Base-by-base conservation (phyloP, 2,888 invertebrate genomes). In the Pegoplata infirma region DNA sequence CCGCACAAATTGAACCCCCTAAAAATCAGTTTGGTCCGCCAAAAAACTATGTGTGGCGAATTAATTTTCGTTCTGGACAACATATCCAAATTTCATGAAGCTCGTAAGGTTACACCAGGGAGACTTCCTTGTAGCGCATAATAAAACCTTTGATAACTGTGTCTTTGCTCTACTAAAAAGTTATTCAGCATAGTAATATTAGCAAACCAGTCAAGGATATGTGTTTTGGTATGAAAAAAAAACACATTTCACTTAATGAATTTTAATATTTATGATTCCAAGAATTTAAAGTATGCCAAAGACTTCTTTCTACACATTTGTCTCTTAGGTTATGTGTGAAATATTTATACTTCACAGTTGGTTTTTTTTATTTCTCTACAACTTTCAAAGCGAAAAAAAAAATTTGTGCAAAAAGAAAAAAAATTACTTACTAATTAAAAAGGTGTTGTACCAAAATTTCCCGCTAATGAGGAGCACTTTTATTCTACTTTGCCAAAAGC, bases 191-290 rank as follows among this genome's bases (percentile, higher is more conserved):
- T n/a, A n/a, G n/a, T n/a, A n/a, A n/a, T n/a, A n/a, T n/a, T n/a
- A n/a, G n/a, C n/a, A n/a, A n/a, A n/a, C n/a, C n/a, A n/a, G n/a
- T n/a, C n/a, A n/a, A n/a, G n/a, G n/a, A n/a, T n/a, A n/a, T n/a
- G 32, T 32, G 32, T 32, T 32, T 2, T 7, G 2, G 8, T 8
- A 10, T 8, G 12, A 14, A 23, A 58, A 58, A 6, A 1, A 32
- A 32, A 6, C 10, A 21, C 21, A 40, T 40, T 56, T 58, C 44
- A 58, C 40, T 58, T 58, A 58, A 58, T 58, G 44, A 58, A 58
- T 58, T 58, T 58, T 40, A 58, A 58, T 58, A 58, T 58, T 58
- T 58, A 51, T 51, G 23, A 51, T 51, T 51, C 51, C 51, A n/a
- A 25, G 23, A 51, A 23, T 51, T n/a, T 23, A n/a, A 10, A 1